A percentile compares a stretch with the other conserved stretches of the same genome.
phyloP scores from a whole-genome alignment of 2,113 vertebrate genomes.

The Myrmophylax atrothorax region DNA sequence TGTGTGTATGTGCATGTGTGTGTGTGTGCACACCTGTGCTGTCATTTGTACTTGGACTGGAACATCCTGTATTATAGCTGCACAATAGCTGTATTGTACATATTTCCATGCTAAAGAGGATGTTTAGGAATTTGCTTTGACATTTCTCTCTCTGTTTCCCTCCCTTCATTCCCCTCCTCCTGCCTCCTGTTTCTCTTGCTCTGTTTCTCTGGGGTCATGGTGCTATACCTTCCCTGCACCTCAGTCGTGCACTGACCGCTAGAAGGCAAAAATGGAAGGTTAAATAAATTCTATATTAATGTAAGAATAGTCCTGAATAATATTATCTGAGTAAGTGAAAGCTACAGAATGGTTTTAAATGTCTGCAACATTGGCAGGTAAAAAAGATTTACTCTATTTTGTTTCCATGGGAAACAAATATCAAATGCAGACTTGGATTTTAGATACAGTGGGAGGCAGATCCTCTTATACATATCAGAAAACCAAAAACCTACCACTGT shows the following conservation, averaged over 20 bases:
- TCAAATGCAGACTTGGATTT: not conserved
- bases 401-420: not conserved
- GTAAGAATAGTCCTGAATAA: not conserved
- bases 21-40: not conserved
- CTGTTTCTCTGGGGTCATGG: constrained; percentile 7
- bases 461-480: not conserved
- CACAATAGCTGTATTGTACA: not conserved
- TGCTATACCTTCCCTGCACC: not conserved
- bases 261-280: constrained; percentile 25
- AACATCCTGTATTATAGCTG: not conserved
- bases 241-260: not conserved
- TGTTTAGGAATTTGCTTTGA: not conserved
- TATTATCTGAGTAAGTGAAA: not conserved
- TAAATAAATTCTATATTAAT: not conserved
- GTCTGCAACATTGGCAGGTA: not conserved
- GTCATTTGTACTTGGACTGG: not conserved
- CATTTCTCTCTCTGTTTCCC: not conserved
- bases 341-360: not conserved
- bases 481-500: not conserved
- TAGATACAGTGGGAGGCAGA: not conserved
- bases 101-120: not conserved
- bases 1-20: not conserved
- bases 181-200: not conserved
- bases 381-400: not conserved
- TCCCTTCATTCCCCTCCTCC: not conserved